A percentile compares a stretch with the other conserved stretches of the same genome.
Evolutionary conservation across 2,797 vertebrate species (phyloP).

Genomic region (Alca torda): DNA sequence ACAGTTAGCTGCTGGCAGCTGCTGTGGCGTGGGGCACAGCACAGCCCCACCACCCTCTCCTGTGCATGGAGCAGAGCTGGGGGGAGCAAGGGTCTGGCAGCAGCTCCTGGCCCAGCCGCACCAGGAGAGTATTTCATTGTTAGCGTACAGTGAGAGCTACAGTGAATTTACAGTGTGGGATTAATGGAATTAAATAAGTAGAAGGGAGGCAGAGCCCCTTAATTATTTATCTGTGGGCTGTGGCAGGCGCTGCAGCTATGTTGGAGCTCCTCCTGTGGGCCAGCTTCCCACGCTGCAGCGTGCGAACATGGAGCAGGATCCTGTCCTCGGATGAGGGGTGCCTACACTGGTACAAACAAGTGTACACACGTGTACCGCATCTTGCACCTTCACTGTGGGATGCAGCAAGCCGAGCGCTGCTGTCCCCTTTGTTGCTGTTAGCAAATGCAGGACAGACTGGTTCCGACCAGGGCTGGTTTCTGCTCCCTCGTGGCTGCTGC

Average conservation of each 20-base stretch:
- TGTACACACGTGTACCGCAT: fast-evolving
- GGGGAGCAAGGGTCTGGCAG: not conserved
- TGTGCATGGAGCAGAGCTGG: not conserved
- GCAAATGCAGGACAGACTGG: not conserved
- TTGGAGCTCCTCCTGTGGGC: constrained; percentile 70
- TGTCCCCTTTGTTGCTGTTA: not conserved
- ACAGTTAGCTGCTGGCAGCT: not conserved
- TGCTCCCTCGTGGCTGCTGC: not conserved
- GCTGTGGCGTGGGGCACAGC: not conserved
- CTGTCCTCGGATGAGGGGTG: fast-evolving
- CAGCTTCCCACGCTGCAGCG: not conserved
- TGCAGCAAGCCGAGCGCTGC: not conserved
- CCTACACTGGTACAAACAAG: not conserved
- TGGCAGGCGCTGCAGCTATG: not conserved
- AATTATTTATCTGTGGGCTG: not conserved
- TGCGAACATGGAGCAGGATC: not conserved
- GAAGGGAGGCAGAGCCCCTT: not conserved
- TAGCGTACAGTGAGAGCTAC: constrained; percentile 8
- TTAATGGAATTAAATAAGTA: constrained; percentile 55
- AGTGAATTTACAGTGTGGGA: constrained; percentile 33
- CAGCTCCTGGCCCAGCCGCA: not conserved
- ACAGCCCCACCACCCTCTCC: not conserved
- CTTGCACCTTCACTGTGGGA: fast-evolving
- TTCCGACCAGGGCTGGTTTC: not conserved
- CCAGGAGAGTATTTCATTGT: constrained; percentile 18